These are phyloP conservation scores for Sciurus carolinensis DNA, from an alignment of 2,797 vertebrate species.

Conservation along the genomic window DNA sequence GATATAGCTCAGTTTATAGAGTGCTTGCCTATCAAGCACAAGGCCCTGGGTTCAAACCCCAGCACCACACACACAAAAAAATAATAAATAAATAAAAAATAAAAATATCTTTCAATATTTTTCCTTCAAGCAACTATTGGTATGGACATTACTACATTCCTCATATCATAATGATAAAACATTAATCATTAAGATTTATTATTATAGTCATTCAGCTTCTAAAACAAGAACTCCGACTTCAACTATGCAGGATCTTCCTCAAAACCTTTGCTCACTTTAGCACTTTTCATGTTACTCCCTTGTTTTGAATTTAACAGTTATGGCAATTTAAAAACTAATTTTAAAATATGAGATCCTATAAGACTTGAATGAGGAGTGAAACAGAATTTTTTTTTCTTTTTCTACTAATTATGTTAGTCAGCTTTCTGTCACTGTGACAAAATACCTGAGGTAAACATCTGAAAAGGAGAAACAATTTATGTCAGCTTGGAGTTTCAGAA, in stretches of 20 bases:
- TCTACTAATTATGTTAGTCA: not conserved
- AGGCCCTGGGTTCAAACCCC: too few relatives aligned
- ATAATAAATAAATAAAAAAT: too few relatives aligned
- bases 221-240: not conserved
- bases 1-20: too few relatives aligned
- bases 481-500: too few relatives aligned
- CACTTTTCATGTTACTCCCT: not conserved
- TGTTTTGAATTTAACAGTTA: not conserved
- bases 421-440: not conserved
- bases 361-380: not conserved
- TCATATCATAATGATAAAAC: not conserved
- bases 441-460: too few relatives aligned
- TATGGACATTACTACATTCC: not conserved
- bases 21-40: too few relatives aligned
- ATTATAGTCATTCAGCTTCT: not conserved
- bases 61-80: too few relatives aligned
- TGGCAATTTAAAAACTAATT: not conserved
- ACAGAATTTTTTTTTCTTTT: not conserved
- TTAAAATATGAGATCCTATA: not conserved
- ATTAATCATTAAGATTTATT: not conserved
- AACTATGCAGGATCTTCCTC: not conserved
- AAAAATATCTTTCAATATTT: constrained; percentile 33
- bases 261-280: not conserved
- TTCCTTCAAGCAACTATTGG: not conserved
- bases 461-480: not conserved